Percentiles rank a stretch among this genome's conserved stretches.
phyloP scores from a whole-genome alignment of 2,113 vertebrate genomes.

The Saimiri boliviensis region DNA sequence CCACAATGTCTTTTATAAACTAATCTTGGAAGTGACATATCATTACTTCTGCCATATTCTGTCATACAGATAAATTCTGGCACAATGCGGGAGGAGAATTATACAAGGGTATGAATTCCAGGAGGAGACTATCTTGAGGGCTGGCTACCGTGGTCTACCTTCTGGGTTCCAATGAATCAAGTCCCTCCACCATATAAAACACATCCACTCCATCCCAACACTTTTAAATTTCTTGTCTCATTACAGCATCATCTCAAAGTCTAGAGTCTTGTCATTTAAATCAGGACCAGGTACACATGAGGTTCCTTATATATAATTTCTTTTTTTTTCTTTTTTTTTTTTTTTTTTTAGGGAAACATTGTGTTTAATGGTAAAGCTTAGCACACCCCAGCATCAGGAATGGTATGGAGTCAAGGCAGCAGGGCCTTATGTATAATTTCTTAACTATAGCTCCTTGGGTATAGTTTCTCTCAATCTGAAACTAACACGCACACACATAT shows the following conservation, averaged over 20 bases:
- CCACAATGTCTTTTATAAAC: background rate
- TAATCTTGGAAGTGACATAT: background rate
- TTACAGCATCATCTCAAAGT: background rate
- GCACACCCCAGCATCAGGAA: too few relatives aligned
- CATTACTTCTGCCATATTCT: background rate
- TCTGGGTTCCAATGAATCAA: background rate
- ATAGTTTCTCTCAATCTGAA: background rate
- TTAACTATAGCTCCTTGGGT: background rate
- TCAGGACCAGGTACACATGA: background rate
- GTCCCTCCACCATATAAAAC: background rate
- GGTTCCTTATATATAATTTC: background rate
- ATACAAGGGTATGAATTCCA: background rate
- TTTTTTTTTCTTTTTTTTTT: background rate
- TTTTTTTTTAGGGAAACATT: too few relatives aligned
- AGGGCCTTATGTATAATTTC: background rate
- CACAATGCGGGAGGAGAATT: background rate
- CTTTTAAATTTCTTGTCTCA: background rate
- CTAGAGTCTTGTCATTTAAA: background rate
- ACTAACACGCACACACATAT: background rate
- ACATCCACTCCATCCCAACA: background rate
- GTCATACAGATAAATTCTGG: background rate
- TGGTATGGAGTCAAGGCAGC: too few relatives aligned
- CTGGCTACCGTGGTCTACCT: background rate
- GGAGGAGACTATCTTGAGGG: background rate
- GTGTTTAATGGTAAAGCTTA: too few relatives aligned